Base-by-base conservation (phyloP, 2,113 vertebrate species). In the Seriola quinqueradiata region DNA sequence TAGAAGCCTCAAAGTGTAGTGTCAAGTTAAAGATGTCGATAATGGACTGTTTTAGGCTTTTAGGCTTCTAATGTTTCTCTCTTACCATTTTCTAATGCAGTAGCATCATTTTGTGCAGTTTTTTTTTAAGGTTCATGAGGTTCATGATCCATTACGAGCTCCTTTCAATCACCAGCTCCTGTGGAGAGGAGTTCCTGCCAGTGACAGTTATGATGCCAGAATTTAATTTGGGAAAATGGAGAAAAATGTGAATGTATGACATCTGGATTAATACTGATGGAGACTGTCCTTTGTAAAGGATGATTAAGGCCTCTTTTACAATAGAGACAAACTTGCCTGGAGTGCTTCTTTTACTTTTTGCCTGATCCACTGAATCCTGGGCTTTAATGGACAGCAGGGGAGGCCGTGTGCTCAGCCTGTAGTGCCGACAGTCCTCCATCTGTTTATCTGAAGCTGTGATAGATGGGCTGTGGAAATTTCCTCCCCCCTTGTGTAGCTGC, bases 401-500 rank as follows among this genome's bases (percentile, higher is more conserved):
- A 91, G 77, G 68, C 80, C 44, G 68, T 23, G 40, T 48, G 74
- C 67, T 77, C 75, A 44, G 79, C 68, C 70, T 48, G 28, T 48
- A 72, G 76, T 75, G 77, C 82, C 70, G 83, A 90, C 85, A 79
- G 80, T 86, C 89, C 46, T 85, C 87, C 82, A 86, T 90, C 89
- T 90, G 89, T 90, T 90, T 90, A 86, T 90, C 90, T 89, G 79
- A 85, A 50, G 82, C 80, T 52, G 87, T 90, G 92, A 93, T 90
- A 87, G 92, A 93, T 93, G 86, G 86, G 89, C 89, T 92, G 90
- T 89, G 86, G 84, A 92, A 86, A 86, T 90, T 58, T 70, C 84
- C 89, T 68, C 77, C 86, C 84, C 81, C 84, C 40, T 85, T 76
- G 85, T 85, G 82, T 64, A 52, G 86, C 78, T 69, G 74, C 90